A percentile compares a stretch with the other conserved stretches of the same genome.
Evolutionary conservation across 2,797 vertebrate species (phyloP).

Genomic region (Sparus aurata): DNA sequence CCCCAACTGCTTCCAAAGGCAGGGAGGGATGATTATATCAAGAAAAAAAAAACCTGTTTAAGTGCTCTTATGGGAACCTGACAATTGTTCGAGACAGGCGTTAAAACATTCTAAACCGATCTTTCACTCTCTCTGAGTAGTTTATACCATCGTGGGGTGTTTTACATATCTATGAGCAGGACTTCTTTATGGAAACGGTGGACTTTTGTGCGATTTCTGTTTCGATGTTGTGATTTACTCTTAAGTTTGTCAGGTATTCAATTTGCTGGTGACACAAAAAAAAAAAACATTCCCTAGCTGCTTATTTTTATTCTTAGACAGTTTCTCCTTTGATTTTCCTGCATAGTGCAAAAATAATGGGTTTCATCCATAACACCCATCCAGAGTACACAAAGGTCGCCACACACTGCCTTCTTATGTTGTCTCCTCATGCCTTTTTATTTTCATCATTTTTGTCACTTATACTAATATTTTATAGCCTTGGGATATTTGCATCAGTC

Average conservation of each 20-base stretch:
- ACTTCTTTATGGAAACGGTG: neutral
- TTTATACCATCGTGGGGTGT: neutral
- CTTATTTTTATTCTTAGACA: neutral
- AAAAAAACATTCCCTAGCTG: neutral
- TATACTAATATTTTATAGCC: neutral
- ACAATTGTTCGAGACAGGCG: neutral
- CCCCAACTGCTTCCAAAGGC: neutral
- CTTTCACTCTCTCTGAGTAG: neutral
- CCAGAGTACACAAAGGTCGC: neutral
- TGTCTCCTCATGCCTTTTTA: neutral
- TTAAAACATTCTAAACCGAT: neutral
- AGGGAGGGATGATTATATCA: neutral
- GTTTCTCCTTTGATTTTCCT: neutral
- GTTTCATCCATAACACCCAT: neutral
- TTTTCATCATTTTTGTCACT: conserved; percentile 13
- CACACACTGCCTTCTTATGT: neutral
- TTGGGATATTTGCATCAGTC: conserved; percentile 33
- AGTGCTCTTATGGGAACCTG: neutral
- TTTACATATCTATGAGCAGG: neutral
- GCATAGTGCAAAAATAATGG: neutral
- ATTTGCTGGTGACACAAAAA: neutral
- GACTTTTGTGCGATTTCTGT: rapidly evolving
- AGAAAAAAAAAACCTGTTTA: neutral
- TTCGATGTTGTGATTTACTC: neutral
- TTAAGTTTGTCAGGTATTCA: neutral